These are phyloP conservation scores for Drosophila sp. DNA, from an alignment of 1,140 invertebrate species.

Conservation along the genomic window DNA sequence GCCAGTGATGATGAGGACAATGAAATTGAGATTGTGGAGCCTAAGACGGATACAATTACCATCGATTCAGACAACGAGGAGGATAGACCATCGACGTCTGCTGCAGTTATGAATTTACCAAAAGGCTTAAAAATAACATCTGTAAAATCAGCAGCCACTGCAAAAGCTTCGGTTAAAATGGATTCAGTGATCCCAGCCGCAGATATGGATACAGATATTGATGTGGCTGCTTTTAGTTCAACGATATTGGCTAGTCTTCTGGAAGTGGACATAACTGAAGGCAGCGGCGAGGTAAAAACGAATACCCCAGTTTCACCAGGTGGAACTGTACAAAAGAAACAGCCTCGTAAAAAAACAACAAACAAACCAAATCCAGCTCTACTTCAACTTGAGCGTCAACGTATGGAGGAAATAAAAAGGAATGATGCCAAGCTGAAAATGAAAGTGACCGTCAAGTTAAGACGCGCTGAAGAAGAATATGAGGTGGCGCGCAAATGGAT, in stretches of 20 bases:
- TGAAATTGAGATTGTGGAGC: constrained; percentile 84
- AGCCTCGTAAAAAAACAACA: constrained; percentile 79
- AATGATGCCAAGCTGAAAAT: constrained; percentile 75
- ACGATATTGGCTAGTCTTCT: constrained; percentile 75
- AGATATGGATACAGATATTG: constrained; percentile 35
- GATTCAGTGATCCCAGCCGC: constrained; percentile 7
- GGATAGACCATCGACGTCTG: constrained; percentile 40
- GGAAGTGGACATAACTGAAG: constrained; percentile 72
- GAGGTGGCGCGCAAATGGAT: constrained; percentile 63
- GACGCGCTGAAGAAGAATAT: constrained; percentile 65
- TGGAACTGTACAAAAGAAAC: constrained; percentile 58
- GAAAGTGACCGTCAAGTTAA: constrained; percentile 63
- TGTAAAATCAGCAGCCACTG: constrained; percentile 48
- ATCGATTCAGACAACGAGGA: constrained; percentile 84
- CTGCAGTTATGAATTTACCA: not conserved
- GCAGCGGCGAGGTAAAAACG: constrained; percentile 23
- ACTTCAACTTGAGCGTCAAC: constrained; percentile 69
- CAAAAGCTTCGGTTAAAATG: not conserved
- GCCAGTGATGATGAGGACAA: constrained; percentile 84
- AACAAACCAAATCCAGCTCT: constrained; percentile 81
- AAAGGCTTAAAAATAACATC: constrained; percentile 56
- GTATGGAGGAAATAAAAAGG: constrained; percentile 70
- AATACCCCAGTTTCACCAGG: constrained; percentile 24
- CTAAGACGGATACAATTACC: constrained; percentile 81
- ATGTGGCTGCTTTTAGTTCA: constrained; percentile 71